These are phyloP conservation scores for Electrona antarctica DNA, from an alignment of 2,113 vertebrate genomes.

Conservation along the genomic window DNA sequence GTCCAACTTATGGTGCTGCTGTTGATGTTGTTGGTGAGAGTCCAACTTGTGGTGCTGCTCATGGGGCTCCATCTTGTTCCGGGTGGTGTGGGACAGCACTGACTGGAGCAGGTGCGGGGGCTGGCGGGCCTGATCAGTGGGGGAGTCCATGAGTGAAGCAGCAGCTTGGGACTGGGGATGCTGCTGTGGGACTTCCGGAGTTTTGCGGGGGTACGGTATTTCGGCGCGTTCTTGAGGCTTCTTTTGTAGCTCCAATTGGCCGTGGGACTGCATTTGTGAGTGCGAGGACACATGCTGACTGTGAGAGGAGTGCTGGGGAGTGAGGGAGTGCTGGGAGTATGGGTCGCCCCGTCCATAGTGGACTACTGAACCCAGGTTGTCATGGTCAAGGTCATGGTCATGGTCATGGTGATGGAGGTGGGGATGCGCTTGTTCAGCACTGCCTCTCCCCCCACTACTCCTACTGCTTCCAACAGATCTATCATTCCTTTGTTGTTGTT, in stretches of 20 bases:
- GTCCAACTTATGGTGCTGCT: conserved; percentile 69
- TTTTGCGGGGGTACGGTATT: conserved; percentile 80
- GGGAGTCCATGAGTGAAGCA: conserved; percentile 81
- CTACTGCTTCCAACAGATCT: conserved; percentile 81
- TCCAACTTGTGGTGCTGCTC: conserved; percentile 66
- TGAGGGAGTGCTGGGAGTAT: conserved; percentile 77
- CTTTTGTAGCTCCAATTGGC: conserved; percentile 81
- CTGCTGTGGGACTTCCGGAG: conserved; percentile 78
- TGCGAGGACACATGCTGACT: conserved; percentile 75
- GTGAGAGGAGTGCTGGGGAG: conserved; percentile 72
- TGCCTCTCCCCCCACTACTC: conserved; percentile 82
- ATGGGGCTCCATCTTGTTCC: conserved; percentile 77
- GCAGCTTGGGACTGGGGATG: conserved; percentile 77
- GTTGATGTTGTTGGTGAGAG: conserved; percentile 61
- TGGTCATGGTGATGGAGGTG: conserved; percentile 70
- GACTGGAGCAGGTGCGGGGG: conserved; percentile 87
- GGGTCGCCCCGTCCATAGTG: conserved; percentile 86
- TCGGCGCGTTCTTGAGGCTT: conserved; percentile 82
- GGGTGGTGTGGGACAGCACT: conserved; percentile 88
- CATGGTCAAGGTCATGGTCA: conserved; percentile 42
- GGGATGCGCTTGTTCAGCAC: conserved; percentile 76
- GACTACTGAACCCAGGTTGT: conserved; percentile 88
- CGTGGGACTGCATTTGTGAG: conserved; percentile 73
- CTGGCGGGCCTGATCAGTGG: conserved; percentile 79
- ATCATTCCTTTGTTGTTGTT: conserved; percentile 77